Conservation (phyloP, 2,888 invertebrate genomes). For the Oscheius sp. region DNA sequence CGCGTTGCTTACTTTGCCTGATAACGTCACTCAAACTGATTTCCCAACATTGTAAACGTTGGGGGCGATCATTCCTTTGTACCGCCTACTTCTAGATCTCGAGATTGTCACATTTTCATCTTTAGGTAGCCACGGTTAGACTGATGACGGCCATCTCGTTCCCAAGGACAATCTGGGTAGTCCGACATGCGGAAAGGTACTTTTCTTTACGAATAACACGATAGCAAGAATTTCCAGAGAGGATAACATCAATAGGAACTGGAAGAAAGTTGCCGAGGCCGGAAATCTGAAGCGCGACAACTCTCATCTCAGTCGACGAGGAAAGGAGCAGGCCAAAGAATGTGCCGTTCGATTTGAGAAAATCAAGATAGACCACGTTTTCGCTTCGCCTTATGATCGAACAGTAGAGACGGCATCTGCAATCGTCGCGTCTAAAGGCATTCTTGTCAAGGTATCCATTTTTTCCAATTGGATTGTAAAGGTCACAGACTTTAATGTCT, state of each 20-base stretch:
- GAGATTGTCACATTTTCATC: too few species aligned
- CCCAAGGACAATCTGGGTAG: slow-evolving; percentile 67
- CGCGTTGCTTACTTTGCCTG: too few species aligned
- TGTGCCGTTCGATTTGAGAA: slow-evolving; percentile 60
- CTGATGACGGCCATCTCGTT: slow-evolving; percentile 40
- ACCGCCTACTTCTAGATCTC: too few species aligned
- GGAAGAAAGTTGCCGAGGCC: slow-evolving; percentile 43
- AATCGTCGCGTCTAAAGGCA: slow-evolving; percentile 53
- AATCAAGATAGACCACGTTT: slow-evolving; percentile 60
- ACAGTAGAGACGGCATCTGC: slow-evolving; percentile 68
- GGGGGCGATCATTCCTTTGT: too few species aligned
- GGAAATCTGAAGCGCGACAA: slow-evolving; percentile 62
- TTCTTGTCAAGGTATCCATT: slow-evolving; percentile 62
- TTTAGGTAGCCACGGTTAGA: too few species aligned
- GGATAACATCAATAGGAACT: slow-evolving; percentile 54
- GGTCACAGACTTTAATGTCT: too few species aligned
- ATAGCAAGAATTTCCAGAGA: slow-evolving; percentile 40
- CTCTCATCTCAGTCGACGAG: slow-evolving; percentile 64
- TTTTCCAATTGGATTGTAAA: not conserved
- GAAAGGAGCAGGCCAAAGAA: slow-evolving; percentile 65
- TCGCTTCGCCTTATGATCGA: slow-evolving; percentile 70
- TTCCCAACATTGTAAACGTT: too few species aligned
- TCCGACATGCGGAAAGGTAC: slow-evolving; percentile 68
- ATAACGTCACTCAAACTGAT: too few species aligned
- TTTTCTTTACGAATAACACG: slow-evolving; percentile 12